Evolutionary conservation across 2,888 invertebrate genomes (phyloP).

Genomic region (Muscina levida): DNA sequence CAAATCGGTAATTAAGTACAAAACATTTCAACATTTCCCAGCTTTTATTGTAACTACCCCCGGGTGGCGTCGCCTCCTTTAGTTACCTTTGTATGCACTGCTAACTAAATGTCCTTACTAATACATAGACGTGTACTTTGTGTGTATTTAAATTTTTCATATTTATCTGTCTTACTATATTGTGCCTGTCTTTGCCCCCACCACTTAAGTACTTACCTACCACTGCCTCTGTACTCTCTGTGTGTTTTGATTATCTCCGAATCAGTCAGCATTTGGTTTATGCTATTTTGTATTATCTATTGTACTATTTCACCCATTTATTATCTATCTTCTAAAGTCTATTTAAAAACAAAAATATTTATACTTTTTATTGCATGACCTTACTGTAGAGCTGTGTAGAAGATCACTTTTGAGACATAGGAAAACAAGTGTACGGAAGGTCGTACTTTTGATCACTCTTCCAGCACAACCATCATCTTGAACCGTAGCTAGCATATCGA

Average conservation of each 20-base stretch:
- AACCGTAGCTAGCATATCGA: too few relatives aligned
- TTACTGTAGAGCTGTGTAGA: not conserved
- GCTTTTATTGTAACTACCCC: constrained; percentile 50
- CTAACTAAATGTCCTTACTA: constrained; percentile 3
- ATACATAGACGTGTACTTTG: too few relatives aligned
- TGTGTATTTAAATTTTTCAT: constrained; percentile 1
- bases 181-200: constrained; percentile 17
- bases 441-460: too few relatives aligned
- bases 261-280: constrained; percentile 77
- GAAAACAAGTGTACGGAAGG: too few relatives aligned
- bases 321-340: constrained; percentile 1
- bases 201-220: constrained; percentile 25
- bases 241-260: constrained; percentile 55
- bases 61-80: not conserved
- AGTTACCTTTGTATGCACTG: constrained; percentile 11
- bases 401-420: too few relatives aligned
- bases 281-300: constrained; percentile 69
- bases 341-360: constrained; percentile 16
- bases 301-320: constrained; percentile 21
- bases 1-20: constrained; percentile 52
- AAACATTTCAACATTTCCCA: constrained; percentile 38
- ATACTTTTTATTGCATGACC: constrained; percentile 23
- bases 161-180: constrained; percentile 1
- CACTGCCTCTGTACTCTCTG: constrained; percentile 8
- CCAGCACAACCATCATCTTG: too few relatives aligned